Percentiles rank a stretch among this genome's conserved stretches.
Evolutionary conservation across 2,888 invertebrate species (phyloP).

Genomic region (Cyaniris semiargus): DNA sequence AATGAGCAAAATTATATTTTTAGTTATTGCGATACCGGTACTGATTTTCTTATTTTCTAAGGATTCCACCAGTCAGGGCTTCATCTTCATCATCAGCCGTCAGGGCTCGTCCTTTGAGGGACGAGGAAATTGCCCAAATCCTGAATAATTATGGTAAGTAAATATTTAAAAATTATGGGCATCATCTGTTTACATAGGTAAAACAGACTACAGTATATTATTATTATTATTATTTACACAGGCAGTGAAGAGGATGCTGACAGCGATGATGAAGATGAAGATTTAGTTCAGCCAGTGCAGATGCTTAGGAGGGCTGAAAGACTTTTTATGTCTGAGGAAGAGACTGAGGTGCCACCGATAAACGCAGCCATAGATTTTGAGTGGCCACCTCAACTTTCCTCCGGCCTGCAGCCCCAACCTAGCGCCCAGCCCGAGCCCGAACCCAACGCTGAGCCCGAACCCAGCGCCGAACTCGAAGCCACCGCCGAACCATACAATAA

Average conservation of each 20-base stretch:
- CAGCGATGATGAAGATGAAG: conserved; percentile 34
- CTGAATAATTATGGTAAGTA: too few relatives aligned
- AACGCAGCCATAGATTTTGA: conserved; percentile 31
- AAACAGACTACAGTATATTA: too few relatives aligned
- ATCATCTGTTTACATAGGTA: too few relatives aligned
- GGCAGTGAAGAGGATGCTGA: conserved; percentile 35
- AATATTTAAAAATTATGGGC: too few relatives aligned
- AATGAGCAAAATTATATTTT: neutral
- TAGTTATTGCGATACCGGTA: too few relatives aligned
- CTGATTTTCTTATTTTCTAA: too few relatives aligned
- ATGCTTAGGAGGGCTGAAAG: conserved; percentile 24
- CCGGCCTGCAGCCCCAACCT: conserved; percentile 33
- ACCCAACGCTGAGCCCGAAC: conserved; percentile 19
- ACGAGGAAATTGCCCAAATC: too few relatives aligned
- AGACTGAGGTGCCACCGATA: conserved; percentile 28
- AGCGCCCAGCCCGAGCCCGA: conserved; percentile 33
- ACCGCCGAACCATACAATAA: conserved; percentile 28
- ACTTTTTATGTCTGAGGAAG: conserved; percentile 30
- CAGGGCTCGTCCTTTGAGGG: too few relatives aligned
- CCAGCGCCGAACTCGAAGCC: neutral
- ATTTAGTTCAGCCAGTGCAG: conserved; percentile 18
- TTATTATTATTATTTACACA: conserved; percentile 34
- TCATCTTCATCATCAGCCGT: too few relatives aligned
- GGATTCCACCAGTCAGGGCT: too few relatives aligned
- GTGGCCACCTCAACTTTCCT: conserved; percentile 33